Evolutionary conservation across 2,797 vertebrate species (phyloP).

Genomic region (Hydrolagus colliei): DNA sequence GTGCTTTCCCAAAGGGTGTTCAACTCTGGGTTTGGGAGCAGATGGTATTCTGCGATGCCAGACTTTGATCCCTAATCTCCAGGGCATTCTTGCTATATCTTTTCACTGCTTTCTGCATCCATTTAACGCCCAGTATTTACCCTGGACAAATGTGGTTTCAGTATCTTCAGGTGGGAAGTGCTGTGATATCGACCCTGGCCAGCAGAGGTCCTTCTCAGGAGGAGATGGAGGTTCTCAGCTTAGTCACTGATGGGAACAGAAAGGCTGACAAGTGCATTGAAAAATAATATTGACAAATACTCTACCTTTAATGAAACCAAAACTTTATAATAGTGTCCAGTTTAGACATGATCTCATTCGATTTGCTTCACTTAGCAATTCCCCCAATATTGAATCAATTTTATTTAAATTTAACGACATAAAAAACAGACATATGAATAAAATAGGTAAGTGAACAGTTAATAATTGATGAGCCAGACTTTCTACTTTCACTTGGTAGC

Average conservation of each 20-base stretch:
- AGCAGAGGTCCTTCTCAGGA: too few species aligned
- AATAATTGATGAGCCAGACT: conserved; percentile 14
- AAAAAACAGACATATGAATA: conserved; percentile 22
- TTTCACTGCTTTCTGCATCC: neutral
- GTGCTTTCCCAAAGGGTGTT: neutral
- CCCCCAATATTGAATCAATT: too few species aligned
- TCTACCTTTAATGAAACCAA: too few species aligned
- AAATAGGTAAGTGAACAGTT: conserved; percentile 21
- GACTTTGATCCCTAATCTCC: neutral
- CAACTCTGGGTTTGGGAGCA: neutral
- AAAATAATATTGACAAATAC: too few species aligned
- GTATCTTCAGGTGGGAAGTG: too few species aligned
- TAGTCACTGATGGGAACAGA: too few species aligned
- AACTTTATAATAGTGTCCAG: too few species aligned
- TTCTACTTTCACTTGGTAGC: conserved; percentile 1
- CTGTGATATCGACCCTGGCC: too few species aligned
- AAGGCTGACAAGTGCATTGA: too few species aligned
- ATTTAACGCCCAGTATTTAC: neutral
- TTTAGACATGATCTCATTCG: too few species aligned
- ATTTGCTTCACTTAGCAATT: too few species aligned
- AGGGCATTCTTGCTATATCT: neutral
- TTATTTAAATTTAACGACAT: neutral
- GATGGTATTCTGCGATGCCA: neutral
- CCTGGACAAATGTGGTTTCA: neutral
- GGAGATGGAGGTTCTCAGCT: too few species aligned